These are phyloP conservation scores for Hybognathus amarus DNA, from an alignment of 2,797 vertebrate species.

Conservation along the genomic window DNA sequence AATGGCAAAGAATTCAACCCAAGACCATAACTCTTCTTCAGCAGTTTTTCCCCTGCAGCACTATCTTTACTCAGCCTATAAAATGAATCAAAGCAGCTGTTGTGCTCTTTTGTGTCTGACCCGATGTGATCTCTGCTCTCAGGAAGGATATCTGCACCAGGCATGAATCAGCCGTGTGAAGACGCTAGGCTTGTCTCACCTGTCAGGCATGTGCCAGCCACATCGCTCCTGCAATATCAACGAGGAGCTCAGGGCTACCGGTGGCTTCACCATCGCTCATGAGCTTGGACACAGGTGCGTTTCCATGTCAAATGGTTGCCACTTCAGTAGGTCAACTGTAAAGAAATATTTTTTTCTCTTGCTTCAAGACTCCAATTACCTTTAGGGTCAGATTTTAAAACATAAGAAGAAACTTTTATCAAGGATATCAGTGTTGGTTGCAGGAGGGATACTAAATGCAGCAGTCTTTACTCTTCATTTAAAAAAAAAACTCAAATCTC, in stretches of 20 bases:
- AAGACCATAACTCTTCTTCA: constrained; percentile 5
- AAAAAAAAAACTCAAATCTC: no score
- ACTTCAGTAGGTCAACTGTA: neutral
- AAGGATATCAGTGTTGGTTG: no score
- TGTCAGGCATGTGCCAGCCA: constrained; percentile 96
- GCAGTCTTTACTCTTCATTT: no score
- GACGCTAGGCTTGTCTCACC: constrained; percentile 94
- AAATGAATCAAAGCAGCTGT: neutral
- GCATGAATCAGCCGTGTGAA: constrained; percentile 93
- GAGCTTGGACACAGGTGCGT: constrained; percentile 95
- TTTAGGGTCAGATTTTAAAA: no score
- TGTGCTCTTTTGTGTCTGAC: constrained; percentile 30
- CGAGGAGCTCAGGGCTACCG: constrained; percentile 95
- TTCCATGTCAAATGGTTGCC: constrained; percentile 10
- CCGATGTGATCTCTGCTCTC: constrained; percentile 40
- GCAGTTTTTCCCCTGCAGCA: constrained; percentile 20
- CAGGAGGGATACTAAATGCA: no score
- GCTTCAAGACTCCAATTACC: no score
- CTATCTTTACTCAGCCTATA: neutral
- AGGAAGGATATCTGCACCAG: constrained; percentile 97
- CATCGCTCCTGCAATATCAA: constrained; percentile 98
- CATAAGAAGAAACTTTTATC: no score
- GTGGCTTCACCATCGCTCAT: constrained; percentile 94
- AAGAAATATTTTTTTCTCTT: neutral
- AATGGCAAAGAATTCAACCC: constrained; percentile 20